Evolutionary conservation across 2,888 invertebrate species (phyloP).

Genomic region (Plebejus anna): DNA sequence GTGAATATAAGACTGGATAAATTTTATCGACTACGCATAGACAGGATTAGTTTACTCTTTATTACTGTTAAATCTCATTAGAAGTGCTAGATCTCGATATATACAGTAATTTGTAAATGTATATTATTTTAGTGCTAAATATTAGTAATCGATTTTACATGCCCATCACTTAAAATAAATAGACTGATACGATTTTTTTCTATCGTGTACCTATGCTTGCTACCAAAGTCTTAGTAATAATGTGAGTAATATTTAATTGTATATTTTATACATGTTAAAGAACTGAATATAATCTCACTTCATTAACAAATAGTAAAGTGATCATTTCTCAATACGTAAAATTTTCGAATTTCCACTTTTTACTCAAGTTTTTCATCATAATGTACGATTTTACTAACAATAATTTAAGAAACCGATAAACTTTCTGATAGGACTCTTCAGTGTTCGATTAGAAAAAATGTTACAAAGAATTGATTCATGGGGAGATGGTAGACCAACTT

Average conservation of each 20-base stretch:
- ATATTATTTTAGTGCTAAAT: constrained; percentile 20
- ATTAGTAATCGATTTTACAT: constrained; percentile 23
- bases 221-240: constrained; percentile 71
- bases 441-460: background rate
- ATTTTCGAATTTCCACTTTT: background rate
- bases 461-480: background rate
- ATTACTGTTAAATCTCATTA: constrained; percentile 48
- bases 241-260: constrained; percentile 39
- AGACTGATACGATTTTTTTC: constrained; percentile 55
- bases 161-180: constrained; percentile 36
- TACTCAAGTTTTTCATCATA: constrained; percentile 8
- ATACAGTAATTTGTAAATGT: constrained; percentile 44
- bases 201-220: constrained; percentile 60
- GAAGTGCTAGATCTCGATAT: constrained; percentile 73
- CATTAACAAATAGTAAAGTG: constrained; percentile 1
- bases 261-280: constrained; percentile 28
- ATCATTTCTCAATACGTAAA: background rate
- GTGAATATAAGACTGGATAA: constrained; percentile 64
- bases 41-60: constrained; percentile 33
- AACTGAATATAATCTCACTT: constrained; percentile 30
- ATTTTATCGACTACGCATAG: constrained; percentile 45
- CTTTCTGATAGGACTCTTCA: background rate
- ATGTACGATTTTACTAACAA: constrained; percentile 1
- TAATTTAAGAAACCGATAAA: background rate
- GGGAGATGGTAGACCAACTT: background rate